Base-by-base conservation (phyloP, 2,797 vertebrate genomes). In the Coccyzus lansbergi region DNA sequence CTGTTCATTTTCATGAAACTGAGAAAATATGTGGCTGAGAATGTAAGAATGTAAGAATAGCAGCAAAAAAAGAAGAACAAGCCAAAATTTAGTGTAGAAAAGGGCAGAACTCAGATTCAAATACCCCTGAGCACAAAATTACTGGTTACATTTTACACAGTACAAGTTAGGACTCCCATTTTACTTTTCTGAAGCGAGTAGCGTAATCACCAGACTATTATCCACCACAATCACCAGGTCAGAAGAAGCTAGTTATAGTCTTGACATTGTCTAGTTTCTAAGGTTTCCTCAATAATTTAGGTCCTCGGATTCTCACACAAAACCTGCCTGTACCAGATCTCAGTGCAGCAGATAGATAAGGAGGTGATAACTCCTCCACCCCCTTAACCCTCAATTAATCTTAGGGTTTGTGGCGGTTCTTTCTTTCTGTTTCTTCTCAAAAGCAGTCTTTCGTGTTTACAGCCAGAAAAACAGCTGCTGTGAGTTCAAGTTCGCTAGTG, bases 401-500 rank as follows among this genome's bases (percentile, higher is more conserved):
- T 81, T 58, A 20, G 4, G 3, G n/a, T 86, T 88, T 72, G 33
- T 38, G 5, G 28, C 49, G 20, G 20, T 72, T 49, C 21, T n/a
- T 72, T 49, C 21, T 31, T 84, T 65, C 29, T 53, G 12, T 60
- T 83, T n/a, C 71, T 81, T 82, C 42, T 69, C 13, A 62, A 46
- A 59, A 58, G 9, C 15, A 69, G 7, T 55, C 20, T 62, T n/a
- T 69, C 31, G 25, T 42, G 1, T 48, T 75, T 62, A 42, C 17
- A 48, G 48, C 14, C 60, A 70, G n/a, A 68, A 48, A 86, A 65
- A 9, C n/a, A 60, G 28, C 16, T 77, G 48, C 38, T 90, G 62
- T 46, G 69, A 63, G 13, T 74, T 65, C n/a, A 62, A 38, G 22
- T 5, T 65, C 5, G 1, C 46, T 78, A 0, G 1, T 0, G 19